A percentile compares a stretch with the other conserved stretches of the same genome.
Evolutionary conservation across 2,797 vertebrate species (phyloP).

Genomic region (Micromesistius poutassou): DNA sequence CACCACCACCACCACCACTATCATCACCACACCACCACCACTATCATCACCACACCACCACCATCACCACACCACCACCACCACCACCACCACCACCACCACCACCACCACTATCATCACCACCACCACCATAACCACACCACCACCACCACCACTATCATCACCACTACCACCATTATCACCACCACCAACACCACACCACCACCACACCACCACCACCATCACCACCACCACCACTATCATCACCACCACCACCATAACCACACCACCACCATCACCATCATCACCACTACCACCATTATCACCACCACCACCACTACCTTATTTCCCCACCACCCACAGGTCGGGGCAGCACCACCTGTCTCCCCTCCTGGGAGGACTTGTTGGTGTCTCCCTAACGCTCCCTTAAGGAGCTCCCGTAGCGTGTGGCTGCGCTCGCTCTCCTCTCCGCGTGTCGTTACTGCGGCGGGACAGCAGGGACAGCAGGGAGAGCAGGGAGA

Average conservation of each 20-base stretch:
- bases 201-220: too few relatives aligned
- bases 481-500: constrained; percentile 40
- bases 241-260: too few relatives aligned
- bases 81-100: too few relatives aligned
- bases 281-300: constrained; percentile 3
- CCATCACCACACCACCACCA: neutral
- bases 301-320: too few relatives aligned
- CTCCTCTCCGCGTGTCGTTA: constrained; percentile 50
- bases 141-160: too few relatives aligned
- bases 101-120: too few relatives aligned
- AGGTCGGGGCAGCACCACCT: constrained; percentile 55
- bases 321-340: constrained; percentile 25
- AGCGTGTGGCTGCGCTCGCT: constrained; percentile 54
- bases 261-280: too few relatives aligned
- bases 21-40: too few relatives aligned
- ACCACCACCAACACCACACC: neutral
- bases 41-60: too few relatives aligned
- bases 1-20: too few relatives aligned
- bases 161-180: constrained; percentile 4
- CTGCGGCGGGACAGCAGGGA: constrained; percentile 11
- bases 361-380: constrained; percentile 47
- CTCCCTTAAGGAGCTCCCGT: constrained; percentile 73
- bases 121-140: too few relatives aligned
- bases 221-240: too few relatives aligned
- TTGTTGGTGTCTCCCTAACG: constrained; percentile 57